phyloP scores from a whole-genome alignment of 2,113 vertebrate species.

The Capreolus pygargus region DNA sequence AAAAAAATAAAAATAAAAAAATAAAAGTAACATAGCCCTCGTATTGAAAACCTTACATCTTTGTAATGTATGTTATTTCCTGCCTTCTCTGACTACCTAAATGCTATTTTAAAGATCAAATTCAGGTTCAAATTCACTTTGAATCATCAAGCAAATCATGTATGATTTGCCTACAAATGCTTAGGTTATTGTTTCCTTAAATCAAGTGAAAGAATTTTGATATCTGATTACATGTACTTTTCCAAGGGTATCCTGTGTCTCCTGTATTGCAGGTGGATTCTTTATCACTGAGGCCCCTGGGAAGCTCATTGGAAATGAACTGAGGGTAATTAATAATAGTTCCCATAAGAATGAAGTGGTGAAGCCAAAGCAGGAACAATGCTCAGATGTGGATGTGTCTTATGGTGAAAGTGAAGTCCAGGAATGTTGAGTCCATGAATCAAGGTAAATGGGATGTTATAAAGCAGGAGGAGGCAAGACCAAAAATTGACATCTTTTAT shows the following conservation, averaged over 20 bases:
- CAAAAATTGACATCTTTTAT: not conserved
- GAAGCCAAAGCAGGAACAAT: not conserved
- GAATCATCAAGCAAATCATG: not conserved
- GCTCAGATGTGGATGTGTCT: not conserved
- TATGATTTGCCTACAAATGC: not conserved
- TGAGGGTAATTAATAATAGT: not conserved
- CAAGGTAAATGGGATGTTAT: not conserved
- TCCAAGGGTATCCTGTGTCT: not conserved
- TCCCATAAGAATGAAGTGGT: not conserved
- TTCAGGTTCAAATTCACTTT: not conserved
- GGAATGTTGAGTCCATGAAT: not conserved
- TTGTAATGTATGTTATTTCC: not conserved
- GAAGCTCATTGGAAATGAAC: not conserved
- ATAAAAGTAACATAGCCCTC: not conserved
- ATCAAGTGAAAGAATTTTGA: not conserved
- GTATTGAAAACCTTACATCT: not conserved
- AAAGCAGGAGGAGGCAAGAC: not conserved
- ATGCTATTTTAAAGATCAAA: not conserved
- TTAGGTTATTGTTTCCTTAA: not conserved
- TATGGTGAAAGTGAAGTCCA: not conserved
- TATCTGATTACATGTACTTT: not conserved
- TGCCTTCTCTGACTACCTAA: not conserved
- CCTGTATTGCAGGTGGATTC: not conserved
- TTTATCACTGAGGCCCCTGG: not conserved
- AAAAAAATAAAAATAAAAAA: too few species aligned